Conservation (phyloP, 1,140 invertebrate genomes). For the Eueides isabella region DNA sequence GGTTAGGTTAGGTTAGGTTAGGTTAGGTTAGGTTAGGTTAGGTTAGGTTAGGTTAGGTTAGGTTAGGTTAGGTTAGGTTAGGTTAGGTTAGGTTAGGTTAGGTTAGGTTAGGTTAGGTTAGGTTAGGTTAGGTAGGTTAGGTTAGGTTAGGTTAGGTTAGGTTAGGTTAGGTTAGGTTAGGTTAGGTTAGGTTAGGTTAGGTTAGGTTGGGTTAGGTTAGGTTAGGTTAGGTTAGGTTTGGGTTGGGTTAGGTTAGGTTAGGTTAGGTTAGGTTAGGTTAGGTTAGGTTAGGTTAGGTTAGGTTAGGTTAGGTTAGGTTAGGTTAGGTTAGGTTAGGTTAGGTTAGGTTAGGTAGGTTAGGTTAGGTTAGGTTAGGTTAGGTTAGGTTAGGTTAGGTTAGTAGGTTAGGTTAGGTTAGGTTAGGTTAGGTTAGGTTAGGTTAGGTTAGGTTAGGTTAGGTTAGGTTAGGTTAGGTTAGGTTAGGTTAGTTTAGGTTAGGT, state of each 20-base stretch:
- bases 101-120: slow-evolving; percentile 56
- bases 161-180: slow-evolving; percentile 24
- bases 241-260: slow-evolving; percentile 35
- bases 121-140: too few relatives aligned
- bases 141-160: slow-evolving; percentile 44
- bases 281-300: background rate
- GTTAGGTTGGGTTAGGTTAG: background rate
- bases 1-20: slow-evolving; percentile 6
- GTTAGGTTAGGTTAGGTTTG: too few relatives aligned
- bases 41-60: slow-evolving; percentile 20
- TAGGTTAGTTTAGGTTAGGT: too few relatives aligned
- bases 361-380: too few relatives aligned
- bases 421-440: background rate
- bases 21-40: background rate
- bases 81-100: slow-evolving; percentile 19
- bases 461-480: background rate
- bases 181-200: slow-evolving; percentile 12
- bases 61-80: slow-evolving; percentile 16
- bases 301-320: too few relatives aligned
- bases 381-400: too few relatives aligned
- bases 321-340: too few relatives aligned
- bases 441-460: slow-evolving; percentile 2
- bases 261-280: slow-evolving; percentile 17
- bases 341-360: too few relatives aligned
- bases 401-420: too few relatives aligned